Evolutionary conservation across 1,140 invertebrate genomes (phyloP).

Genomic region (Steinernema feltiae): DNA sequence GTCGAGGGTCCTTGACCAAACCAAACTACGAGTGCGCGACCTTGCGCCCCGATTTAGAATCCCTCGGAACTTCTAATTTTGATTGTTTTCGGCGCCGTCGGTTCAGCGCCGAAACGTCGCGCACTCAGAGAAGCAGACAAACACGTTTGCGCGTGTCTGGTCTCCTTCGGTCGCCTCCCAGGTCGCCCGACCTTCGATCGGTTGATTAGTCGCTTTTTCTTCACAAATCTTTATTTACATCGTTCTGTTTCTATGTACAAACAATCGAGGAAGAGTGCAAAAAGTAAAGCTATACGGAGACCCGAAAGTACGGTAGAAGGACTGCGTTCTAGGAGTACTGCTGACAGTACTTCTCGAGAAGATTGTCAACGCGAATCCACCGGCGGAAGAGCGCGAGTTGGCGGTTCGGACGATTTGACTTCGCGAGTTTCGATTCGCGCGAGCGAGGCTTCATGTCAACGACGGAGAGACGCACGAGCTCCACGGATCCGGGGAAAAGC

Average conservation of each 20-base stretch:
- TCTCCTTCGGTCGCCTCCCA: background rate
- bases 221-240: conserved; percentile 15
- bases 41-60: background rate
- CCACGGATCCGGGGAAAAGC: background rate
- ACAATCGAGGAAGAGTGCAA: background rate
- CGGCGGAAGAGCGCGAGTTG: background rate
- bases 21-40: background rate
- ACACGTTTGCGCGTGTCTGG: background rate
- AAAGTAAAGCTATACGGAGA: background rate
- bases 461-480: background rate
- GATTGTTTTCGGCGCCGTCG: background rate
- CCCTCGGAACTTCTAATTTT: background rate
- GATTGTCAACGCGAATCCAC: background rate
- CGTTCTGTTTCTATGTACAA: background rate
- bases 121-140: background rate
- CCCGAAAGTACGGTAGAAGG: background rate
- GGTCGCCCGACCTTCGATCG: conserved; percentile 2
- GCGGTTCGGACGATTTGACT: background rate
- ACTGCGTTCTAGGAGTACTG: background rate
- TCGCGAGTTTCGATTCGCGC: background rate
- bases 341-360: conserved; percentile 5
- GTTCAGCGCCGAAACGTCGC: background rate
- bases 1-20: background rate
- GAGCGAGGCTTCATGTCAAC: background rate
- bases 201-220: background rate